Conservation (phyloP, 2,888 invertebrate genomes). For the Catocala fraxini region DNA sequence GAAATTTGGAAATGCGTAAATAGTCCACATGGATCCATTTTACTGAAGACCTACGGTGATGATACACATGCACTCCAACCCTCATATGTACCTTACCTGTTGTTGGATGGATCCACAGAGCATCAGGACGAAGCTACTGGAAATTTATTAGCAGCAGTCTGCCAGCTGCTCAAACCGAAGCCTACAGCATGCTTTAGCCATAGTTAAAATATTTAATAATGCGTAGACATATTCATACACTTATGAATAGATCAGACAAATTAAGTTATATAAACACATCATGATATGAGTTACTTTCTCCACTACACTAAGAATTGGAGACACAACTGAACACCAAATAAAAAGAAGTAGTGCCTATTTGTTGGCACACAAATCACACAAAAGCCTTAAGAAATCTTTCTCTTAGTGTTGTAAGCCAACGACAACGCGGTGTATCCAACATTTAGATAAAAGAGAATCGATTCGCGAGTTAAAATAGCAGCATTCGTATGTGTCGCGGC, state of each 20-base stretch:
- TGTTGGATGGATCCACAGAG: constrained; percentile 51
- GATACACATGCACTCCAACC: constrained; percentile 53
- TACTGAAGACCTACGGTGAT: constrained; percentile 61
- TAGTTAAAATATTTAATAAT: neutral
- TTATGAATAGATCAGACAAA: too few relatives aligned
- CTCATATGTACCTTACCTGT: constrained; percentile 60
- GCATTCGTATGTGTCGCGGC: constrained; percentile 43
- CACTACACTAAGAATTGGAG: neutral
- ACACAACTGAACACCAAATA: constrained; percentile 3
- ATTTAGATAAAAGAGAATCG: constrained; percentile 49
- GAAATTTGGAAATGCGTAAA: constrained; percentile 58
- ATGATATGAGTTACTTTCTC: neutral
- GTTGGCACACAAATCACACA: constrained; percentile 13
- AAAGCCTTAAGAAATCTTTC: constrained; percentile 24
- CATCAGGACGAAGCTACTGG: constrained; percentile 43
- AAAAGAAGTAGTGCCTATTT: constrained; percentile 7
- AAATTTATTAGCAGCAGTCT: constrained; percentile 53
- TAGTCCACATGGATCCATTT: constrained; percentile 45
- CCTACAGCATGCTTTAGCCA: constrained; percentile 42
- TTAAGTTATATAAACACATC: too few relatives aligned
- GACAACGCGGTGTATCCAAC: constrained; percentile 26
- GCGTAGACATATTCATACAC: too few relatives aligned
- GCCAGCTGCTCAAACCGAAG: constrained; percentile 46
- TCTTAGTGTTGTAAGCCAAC: constrained; percentile 11
- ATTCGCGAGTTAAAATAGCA: constrained; percentile 44